phyloP scores from a whole-genome alignment of 1,140 invertebrate species.

The Euschistus heros region DNA sequence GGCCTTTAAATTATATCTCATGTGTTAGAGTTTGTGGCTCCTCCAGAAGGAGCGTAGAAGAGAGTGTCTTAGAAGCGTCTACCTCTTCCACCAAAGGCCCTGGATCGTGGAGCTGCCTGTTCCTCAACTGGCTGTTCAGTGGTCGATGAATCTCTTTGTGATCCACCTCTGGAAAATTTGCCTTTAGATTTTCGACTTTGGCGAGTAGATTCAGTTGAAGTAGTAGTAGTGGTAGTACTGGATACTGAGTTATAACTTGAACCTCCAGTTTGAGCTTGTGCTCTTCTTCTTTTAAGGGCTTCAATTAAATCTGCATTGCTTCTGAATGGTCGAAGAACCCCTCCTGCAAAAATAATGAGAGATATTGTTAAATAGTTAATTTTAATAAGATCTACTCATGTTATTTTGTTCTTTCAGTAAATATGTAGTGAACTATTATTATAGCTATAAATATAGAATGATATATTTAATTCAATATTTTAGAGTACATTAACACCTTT shows the following conservation, averaged over 20 bases:
- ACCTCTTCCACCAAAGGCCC: neutral
- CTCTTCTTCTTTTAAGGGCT: conserved; percentile 26
- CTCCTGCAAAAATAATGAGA: conserved; percentile 14
- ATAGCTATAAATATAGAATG: too few species aligned
- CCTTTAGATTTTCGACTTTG: neutral
- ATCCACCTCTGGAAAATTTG: neutral
- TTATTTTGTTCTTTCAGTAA: neutral
- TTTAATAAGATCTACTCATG: too few species aligned
- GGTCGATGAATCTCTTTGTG: neutral
- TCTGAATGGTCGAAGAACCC: conserved; percentile 26
- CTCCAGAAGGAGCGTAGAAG: neutral
- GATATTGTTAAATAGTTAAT: neutral
- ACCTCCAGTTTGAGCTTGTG: neutral
- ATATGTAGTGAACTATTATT: neutral
- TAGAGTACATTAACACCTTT: too few species aligned
- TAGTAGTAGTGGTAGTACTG: neutral
- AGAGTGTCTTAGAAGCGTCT: conserved; percentile 3
- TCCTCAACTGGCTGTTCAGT: conserved; percentile 3
- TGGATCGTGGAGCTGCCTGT: neutral
- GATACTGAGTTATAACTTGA: neutral
- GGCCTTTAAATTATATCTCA: too few species aligned
- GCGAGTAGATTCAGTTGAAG: neutral
- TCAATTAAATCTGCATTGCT: conserved; percentile 29
- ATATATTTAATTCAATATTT: too few species aligned
- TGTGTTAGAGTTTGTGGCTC: too few species aligned